Evolutionary conservation across 2,113 vertebrate species (phyloP), one percentile per base, ranked within the genome.

Genomic region (Argyrosomus japonicus): DNA sequence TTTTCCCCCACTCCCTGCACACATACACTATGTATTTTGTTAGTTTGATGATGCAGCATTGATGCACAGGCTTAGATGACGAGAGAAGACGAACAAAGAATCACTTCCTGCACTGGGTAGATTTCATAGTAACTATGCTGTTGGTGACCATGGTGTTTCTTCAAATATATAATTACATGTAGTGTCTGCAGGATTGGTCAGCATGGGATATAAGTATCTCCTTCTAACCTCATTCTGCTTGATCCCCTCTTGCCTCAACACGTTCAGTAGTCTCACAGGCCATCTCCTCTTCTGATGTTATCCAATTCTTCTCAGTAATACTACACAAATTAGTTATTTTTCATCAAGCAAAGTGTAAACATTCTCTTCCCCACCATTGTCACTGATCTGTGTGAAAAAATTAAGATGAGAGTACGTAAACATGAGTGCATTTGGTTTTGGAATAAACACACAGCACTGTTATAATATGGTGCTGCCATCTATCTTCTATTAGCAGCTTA

Each of bases 221-320:
- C 36, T 36, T 25, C 18, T 23, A 36, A 58, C 25, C 14, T 68
- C 1, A 3, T 36, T 68, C 14, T 19, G 19, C 54, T 47, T 67
- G 51, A 77, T 48, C 68, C 40, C 3, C 54, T 75, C 58, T 51
- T 70, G 58, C 25, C 61, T 68, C 51, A 75, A 79, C 75, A 61
- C 1, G 18, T 75, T 25, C 36, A 23, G 48, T 1, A 12, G 18
- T 75, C 63, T 70, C 15, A 54, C 43, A 17, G 40, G n/a, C n/a
- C 47, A 56, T 40, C 27, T 48, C 43, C 57, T 75, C 18, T 47
- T 74, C 62, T 68, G 48, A 47, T 69, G 27, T 70, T 29, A 69
- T 51, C 48, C 23, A 7, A 27, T 32, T 50, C 50, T 11, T 27
- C 8, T 47, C 23, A 12, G 13, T 62, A 79, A 27, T 40, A 25